phyloP scores from a whole-genome alignment of 2,888 invertebrate species.

The Antitype chi region DNA sequence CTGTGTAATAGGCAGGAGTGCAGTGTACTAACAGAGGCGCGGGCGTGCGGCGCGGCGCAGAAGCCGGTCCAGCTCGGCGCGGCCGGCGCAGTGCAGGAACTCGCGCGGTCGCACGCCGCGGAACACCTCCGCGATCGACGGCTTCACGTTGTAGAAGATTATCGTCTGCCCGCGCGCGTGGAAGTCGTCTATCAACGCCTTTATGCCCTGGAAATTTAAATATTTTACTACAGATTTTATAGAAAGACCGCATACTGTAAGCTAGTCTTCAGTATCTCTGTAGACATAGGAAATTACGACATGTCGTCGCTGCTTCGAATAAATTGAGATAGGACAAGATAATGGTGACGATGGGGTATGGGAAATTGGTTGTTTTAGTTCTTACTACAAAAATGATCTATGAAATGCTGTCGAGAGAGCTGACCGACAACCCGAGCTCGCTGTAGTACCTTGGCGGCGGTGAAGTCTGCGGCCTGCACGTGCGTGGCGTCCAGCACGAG shows the following conservation, averaged over 20 bases:
- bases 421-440: neutral
- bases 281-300: neutral
- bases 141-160: conserved; percentile 94
- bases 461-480: conserved; percentile 95
- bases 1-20: no score
- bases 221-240: neutral
- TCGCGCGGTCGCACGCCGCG: conserved; percentile 93
- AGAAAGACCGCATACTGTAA: neutral
- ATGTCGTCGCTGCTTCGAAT: no score
- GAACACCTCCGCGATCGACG: conserved; percentile 93
- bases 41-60: conserved; percentile 68
- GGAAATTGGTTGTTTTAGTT: neutral
- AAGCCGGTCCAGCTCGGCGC: conserved; percentile 81
- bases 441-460: conserved; percentile 92
- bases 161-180: conserved; percentile 92
- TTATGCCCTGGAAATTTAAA: conserved; percentile 90
- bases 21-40: conserved; percentile 11
- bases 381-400: neutral
- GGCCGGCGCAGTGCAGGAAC: conserved; percentile 90
- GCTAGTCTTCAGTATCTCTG: neutral
- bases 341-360: neutral
- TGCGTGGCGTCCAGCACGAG: conserved; percentile 96
- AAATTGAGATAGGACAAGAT: no score
- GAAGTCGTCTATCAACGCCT: conserved; percentile 93
- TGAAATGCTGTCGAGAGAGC: neutral